These are phyloP conservation scores for Chitala chitala DNA, from an alignment of 2,113 vertebrate genomes.

Conservation along the genomic window DNA sequence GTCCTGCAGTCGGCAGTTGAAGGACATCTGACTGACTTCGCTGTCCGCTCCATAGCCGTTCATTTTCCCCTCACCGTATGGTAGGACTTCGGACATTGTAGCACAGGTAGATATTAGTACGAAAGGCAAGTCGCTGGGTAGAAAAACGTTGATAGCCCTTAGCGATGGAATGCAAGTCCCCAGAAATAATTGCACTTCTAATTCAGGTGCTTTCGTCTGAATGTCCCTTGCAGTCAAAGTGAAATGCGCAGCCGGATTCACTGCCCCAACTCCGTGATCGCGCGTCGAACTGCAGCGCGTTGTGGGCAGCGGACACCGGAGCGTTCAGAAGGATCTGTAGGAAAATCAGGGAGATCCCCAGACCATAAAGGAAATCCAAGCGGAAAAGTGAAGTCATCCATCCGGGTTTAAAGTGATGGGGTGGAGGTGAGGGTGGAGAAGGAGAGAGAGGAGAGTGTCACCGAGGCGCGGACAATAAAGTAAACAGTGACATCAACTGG, in stretches of 20 bases:
- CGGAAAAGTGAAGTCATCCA: constrained; percentile 94
- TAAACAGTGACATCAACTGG: constrained; percentile 62
- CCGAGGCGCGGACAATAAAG: constrained; percentile 30
- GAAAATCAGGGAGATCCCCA: constrained; percentile 77
- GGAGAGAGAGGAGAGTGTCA: constrained; percentile 10
- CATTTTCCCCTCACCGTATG: constrained; percentile 95
- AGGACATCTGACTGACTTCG: constrained; percentile 89
- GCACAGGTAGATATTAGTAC: constrained; percentile 27
- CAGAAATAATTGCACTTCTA: constrained; percentile 32
- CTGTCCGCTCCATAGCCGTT: constrained; percentile 84
- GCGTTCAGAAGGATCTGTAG: constrained; percentile 65
- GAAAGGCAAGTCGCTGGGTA: neutral
- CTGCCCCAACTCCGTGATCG: constrained; percentile 8
- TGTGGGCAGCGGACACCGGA: constrained; percentile 26
- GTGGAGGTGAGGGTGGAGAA: constrained; percentile 12
- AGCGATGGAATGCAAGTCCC: constrained; percentile 25
- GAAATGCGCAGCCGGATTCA: constrained; percentile 15
- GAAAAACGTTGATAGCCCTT: neutral
- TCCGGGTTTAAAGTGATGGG: constrained; percentile 58
- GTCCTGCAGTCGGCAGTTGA: constrained; percentile 96
- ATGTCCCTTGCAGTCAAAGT: neutral
- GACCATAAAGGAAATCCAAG: constrained; percentile 90
- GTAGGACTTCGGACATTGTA: constrained; percentile 92
- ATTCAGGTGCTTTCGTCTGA: constrained; percentile 7
- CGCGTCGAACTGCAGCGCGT: constrained; percentile 25